Percentiles rank a stretch among this genome's conserved stretches.
Evolutionary conservation across 2,888 invertebrate genomes (phyloP).

Genomic region (Gortyna flavago): DNA sequence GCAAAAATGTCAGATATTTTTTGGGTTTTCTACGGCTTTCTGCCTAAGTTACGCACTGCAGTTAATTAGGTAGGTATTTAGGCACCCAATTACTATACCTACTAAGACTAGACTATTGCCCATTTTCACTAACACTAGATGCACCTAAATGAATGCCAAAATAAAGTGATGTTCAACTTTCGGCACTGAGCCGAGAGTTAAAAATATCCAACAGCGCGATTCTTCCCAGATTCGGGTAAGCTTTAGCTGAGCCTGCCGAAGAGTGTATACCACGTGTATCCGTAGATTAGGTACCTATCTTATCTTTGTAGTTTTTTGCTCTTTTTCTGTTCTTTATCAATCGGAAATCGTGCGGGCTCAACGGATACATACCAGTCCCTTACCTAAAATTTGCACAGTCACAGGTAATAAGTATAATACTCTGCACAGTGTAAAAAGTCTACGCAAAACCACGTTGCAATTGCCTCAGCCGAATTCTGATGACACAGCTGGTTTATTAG

Average conservation of each 20-base stretch:
- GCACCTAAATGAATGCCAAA: no score
- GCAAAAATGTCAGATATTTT: no score
- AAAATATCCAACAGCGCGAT: neutral
- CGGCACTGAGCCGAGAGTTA: neutral
- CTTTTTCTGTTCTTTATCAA: slow-evolving; percentile 25
- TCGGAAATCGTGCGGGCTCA: neutral
- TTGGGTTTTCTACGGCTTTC: neutral
- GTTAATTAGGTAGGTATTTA: no score
- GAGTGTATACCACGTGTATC: no score
- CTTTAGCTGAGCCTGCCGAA: neutral
- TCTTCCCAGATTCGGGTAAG: neutral
- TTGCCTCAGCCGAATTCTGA: slow-evolving; percentile 68
- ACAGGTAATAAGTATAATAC: no score
- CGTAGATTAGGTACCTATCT: neutral
- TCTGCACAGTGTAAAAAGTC: slow-evolving; percentile 1
- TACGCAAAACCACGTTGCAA: slow-evolving; percentile 33
- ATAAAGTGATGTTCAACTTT: neutral
- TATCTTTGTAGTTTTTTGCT: slow-evolving; percentile 17
- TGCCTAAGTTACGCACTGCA: no score
- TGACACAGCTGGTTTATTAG: slow-evolving; percentile 57
- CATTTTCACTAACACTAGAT: no score
- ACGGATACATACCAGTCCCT: neutral
- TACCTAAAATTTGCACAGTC: slow-evolving; percentile 19
- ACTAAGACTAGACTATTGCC: no score
- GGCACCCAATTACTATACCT: no score